Percentiles rank a stretch among this genome's conserved stretches.
These are phyloP conservation scores for Hyles euphorbiae DNA, from an alignment of 1,140 invertebrate genomes.

Conservation along the genomic window DNA sequence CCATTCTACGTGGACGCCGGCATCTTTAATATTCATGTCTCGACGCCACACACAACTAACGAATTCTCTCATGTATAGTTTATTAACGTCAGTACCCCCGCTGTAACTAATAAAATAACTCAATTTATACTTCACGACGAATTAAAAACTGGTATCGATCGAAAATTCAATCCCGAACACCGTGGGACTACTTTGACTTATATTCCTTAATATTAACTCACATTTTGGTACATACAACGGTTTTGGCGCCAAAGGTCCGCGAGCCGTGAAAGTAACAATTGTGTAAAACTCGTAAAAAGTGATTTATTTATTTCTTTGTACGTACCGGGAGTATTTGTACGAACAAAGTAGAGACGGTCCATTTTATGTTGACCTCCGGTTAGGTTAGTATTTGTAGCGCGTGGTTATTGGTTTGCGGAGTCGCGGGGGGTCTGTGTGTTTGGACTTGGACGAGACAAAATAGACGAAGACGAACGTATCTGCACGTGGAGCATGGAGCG, in stretches of 20 bases:
- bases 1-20: too few species aligned
- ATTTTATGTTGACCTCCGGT: slow-evolving; percentile 18
- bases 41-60: too few species aligned
- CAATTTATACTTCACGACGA: too few species aligned
- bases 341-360: slow-evolving; percentile 25
- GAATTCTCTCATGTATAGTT: too few species aligned
- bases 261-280: slow-evolving; percentile 31
- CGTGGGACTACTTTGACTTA: too few species aligned
- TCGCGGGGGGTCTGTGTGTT: slow-evolving; percentile 4
- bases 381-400: not conserved
- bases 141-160: too few species aligned
- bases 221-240: not conserved
- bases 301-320: slow-evolving; percentile 47
- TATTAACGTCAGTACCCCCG: too few species aligned
- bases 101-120: too few species aligned
- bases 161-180: too few species aligned
- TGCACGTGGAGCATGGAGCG: slow-evolving; percentile 58
- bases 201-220: not conserved
- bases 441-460: slow-evolving; percentile 29
- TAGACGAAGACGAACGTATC: slow-evolving; percentile 60
- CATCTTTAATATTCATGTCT: too few species aligned
- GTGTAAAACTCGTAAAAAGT: slow-evolving; percentile 40
- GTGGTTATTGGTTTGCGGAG: not conserved
- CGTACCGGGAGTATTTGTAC: slow-evolving; percentile 22
- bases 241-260: slow-evolving; percentile 14